These are phyloP conservation scores for Drosophila bifasciata DNA, from an alignment of 1,140 invertebrate species.

Conservation along the genomic window DNA sequence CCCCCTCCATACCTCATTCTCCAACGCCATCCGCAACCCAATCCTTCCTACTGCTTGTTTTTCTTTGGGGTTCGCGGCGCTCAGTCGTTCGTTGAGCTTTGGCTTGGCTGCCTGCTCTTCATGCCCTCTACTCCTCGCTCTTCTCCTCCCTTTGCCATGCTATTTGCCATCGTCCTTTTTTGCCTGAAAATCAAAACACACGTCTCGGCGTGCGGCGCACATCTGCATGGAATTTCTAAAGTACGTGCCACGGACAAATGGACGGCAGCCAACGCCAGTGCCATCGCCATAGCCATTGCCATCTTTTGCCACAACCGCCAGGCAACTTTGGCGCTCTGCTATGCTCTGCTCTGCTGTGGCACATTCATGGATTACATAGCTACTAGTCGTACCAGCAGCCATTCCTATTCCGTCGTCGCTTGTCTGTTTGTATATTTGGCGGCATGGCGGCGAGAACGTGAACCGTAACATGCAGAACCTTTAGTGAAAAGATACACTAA, in stretches of 20 bases:
- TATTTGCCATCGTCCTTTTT: constrained; percentile 41
- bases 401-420: constrained; percentile 51
- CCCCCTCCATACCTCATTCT: not conserved
- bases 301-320: constrained; percentile 65
- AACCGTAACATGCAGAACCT: constrained; percentile 63
- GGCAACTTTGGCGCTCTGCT: constrained; percentile 65
- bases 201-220: constrained; percentile 81
- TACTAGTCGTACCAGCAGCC: constrained; percentile 47
- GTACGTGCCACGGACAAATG: constrained; percentile 72
- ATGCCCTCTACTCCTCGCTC: constrained; percentile 7
- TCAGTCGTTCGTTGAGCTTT: constrained; percentile 70
- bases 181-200: constrained; percentile 80
- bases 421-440: constrained; percentile 73
- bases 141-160: not conserved
- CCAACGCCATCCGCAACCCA: not conserved
- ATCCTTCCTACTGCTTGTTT: constrained; percentile 46
- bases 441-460: constrained; percentile 65
- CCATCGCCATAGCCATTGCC: constrained; percentile 49
- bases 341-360: constrained; percentile 36
- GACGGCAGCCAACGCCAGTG: constrained; percentile 52
- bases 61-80: constrained; percentile 35
- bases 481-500: constrained; percentile 75
- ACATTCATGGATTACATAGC: constrained; percentile 78
- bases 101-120: constrained; percentile 35
- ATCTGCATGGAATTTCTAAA: constrained; percentile 82